Base-by-base conservation (phyloP, 2,888 invertebrate species). In the Vanessa cardui region DNA sequence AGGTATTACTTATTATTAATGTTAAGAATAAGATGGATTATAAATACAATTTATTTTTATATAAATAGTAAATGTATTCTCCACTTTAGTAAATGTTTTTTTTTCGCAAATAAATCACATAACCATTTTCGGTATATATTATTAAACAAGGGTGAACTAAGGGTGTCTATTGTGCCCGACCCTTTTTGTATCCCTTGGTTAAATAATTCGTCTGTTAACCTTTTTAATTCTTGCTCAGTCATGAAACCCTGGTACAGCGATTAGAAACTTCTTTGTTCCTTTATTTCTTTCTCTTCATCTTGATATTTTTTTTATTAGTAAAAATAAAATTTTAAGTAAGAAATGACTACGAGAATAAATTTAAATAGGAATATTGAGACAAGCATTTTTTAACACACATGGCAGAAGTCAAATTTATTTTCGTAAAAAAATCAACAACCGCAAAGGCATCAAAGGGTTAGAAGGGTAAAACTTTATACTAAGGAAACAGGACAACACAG, bases 181-280 rank as follows among this genome's bases (percentile, higher is more conserved):
- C 78, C 81, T 82, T 79, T 80, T 81, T 79, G 75, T 75, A 71
- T 72, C 71, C 72, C 72, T 73, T 73, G 72, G 77, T 77, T 72
- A 75, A 78, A 77, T 78, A 73, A 71, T 59, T 71, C 72, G 60
- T 69, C 63, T 68, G 74, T 77, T 77, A 76, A 76, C 71, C 73
- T 74, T 77, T 78, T 75, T 75, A 79, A 77, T 78, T 80, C 78
- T 78, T 81, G 71, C 72, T 71, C 65, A 70, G 71, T 79, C 77
- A 84, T 89, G 83, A 56, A 69, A 64, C 70, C 88, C 87, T 89
- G 75, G 88, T 90, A 84, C 71, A 69, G 59, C 72, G 85, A 80
- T 80, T 83, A 80, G 81, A 80, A 78, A 75, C 73, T 72, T 72
- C 76, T 73, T 71, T 71, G 72, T 72, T 76, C 68, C 74, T 64